A percentile compares a stretch with the other conserved stretches of the same genome.
These are phyloP conservation scores for Petrocephalus zakoni DNA, from an alignment of 2,113 vertebrate species.

Conservation along the genomic window DNA sequence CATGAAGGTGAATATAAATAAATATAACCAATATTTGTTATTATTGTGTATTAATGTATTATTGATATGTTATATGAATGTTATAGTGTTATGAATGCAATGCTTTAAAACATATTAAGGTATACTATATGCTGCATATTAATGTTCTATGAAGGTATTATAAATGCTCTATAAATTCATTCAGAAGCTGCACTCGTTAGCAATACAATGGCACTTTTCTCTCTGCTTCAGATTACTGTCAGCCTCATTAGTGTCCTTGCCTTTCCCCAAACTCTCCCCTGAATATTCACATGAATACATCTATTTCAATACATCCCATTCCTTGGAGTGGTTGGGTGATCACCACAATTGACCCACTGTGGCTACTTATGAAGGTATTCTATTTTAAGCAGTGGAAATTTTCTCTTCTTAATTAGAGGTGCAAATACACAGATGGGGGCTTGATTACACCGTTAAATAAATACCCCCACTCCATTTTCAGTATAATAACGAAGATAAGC, in stretches of 20 bases:
- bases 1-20: background rate
- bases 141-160: background rate
- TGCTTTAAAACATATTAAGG: background rate
- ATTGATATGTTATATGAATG: too few relatives aligned
- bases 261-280: background rate
- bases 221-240: slow-evolving; percentile 14
- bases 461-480: slow-evolving; percentile 7
- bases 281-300: background rate
- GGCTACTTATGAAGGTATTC: slow-evolving; percentile 7
- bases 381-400: slow-evolving; percentile 19
- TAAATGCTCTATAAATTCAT: background rate
- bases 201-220: background rate
- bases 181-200: background rate
- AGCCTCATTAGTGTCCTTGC: background rate
- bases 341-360: slow-evolving; percentile 1
- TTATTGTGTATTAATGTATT: background rate
- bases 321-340: background rate
- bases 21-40: background rate
- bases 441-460: slow-evolving; percentile 18
- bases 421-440: background rate
- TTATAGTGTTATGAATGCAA: background rate
- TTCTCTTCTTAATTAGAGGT: slow-evolving; percentile 20
- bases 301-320: slow-evolving; percentile 14
- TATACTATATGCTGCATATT: background rate
- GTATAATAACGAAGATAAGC: background rate